Evolutionary conservation across 2,113 vertebrate genomes (phyloP), one percentile per base, ranked within the genome.

Genomic region (Prunella himalayana): DNA sequence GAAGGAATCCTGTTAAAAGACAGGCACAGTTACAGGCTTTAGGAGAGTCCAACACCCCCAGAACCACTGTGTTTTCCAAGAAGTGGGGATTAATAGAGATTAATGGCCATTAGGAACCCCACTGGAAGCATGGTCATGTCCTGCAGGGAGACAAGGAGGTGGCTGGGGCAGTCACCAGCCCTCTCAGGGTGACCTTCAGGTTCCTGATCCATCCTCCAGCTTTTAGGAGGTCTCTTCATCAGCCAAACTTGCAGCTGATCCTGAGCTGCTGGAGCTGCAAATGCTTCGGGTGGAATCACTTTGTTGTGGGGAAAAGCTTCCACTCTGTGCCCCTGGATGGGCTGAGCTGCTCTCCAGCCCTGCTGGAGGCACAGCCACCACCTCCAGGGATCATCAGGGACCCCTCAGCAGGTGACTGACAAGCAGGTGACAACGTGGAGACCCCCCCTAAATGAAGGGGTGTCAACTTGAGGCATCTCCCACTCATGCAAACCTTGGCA

Each of bases 281-380:
- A 42, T 31, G 27, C 54, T 78, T 16, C 12, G 20, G n/a, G 41
- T 4, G 33, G 60, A 70, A 23, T 56, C 21, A 13, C 19, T 68
- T 68, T 30, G 35, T 11, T 20, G 4, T 37, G 18, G 21, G 17
- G 7, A 23, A 42, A 59, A 70, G 5, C 21, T 65, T 45, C 28
- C 33, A 7, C 12, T 42, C 24, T 0, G 0, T 49, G 24, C 5
- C 18, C 15, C 27, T 68, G 53, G 50, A 7, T 44, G 63, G n/a
- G 37, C 45, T 60, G 88, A 50, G 31, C 79, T 0, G 0, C 39
- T 49, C 18, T 53, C 11, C 69, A 68, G 33, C 53, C 61, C 31
- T 11, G 8, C 44, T 39, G 53, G 24, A 5, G 4, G 11, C 73
- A 81, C 31, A 39, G 44, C 49, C 56, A 10, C 4, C 2, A 47